Base-by-base conservation (phyloP, 2,888 invertebrate genomes). In the Lypha dubia region DNA sequence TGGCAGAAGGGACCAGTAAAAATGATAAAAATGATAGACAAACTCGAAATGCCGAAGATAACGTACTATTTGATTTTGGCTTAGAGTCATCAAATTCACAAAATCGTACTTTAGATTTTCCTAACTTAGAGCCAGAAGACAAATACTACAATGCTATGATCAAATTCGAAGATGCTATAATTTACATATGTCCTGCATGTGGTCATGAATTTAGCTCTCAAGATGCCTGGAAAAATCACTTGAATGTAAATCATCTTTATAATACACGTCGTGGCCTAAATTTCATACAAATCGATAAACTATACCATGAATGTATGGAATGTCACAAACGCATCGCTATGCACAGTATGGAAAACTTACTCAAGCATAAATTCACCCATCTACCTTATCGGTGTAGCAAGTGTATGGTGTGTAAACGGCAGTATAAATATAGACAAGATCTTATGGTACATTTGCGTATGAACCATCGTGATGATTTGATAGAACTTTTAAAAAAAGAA, bases 291-390 rank as follows among this genome's bases (percentile, higher is more conserved):
- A 86, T 90, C 11, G 90, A 91, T 75, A 91, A 91, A 83, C 85
- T 90, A 0, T 90, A 90, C 63, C 90, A 90, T 82, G 88, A 89
- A 32, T 90, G 90, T 58, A 83, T 89, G 71, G 91, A 90, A 76
- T 90, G 90, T 75, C 88, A 89, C 46, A 90, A 90, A 79, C 89
- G 89, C 5, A 90, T 90, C 22, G 90, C 90, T 0, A 90, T 90
- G 90, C 90, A 90, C 63, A 90, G 90, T 24, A 88, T 91, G 56
- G 90, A 90, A 68, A 90, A 90, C 84, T 87, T 90, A 24, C 76
- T 90, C 1, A 90, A 90, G 81, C 90, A 90, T 79, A 90, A 90
- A 86, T 90, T 91, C 44, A 90, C 90, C 6, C 90, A 90, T 87
- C 73, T 90, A 71, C 90, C 90, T 20, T 90, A 88, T 81, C 87